These are phyloP conservation scores for Capreolus pygargus DNA, from an alignment of 2,113 vertebrate species.

Conservation along the genomic window DNA sequence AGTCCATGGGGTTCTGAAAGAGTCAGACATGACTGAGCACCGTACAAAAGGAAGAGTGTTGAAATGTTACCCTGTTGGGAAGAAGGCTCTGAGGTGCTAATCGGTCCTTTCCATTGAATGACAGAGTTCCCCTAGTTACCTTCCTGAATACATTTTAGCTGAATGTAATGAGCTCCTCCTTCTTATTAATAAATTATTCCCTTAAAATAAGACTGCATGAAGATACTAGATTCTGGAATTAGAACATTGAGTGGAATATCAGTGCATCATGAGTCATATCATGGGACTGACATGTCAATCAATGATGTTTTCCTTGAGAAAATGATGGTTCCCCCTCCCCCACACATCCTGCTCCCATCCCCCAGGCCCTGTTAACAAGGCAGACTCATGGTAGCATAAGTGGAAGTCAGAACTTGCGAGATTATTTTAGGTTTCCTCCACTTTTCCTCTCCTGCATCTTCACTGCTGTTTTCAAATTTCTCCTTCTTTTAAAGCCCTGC, in stretches of 20 bases:
- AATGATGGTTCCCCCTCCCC: neutral
- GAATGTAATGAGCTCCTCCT: neutral
- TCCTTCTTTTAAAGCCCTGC: neutral
- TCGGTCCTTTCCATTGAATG: neutral
- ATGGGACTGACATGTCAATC: neutral
- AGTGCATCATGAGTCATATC: neutral
- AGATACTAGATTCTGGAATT: neutral
- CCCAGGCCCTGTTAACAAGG: neutral
- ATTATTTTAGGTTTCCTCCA: neutral
- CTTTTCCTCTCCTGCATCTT: neutral
- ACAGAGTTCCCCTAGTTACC: neutral
- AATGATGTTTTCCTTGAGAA: neutral
- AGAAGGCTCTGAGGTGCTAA: neutral
- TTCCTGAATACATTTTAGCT: neutral
- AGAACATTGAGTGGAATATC: neutral
- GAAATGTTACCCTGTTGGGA: neutral
- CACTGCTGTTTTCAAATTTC: neutral
- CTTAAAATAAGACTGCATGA: neutral
- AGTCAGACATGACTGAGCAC: neutral
- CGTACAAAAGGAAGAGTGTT: neutral
- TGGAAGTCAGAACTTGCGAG: neutral
- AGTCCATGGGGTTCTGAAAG: neutral
- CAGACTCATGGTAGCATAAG: neutral
- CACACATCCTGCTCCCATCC: accelerated
- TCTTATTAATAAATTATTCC: neutral